phyloP scores from a whole-genome alignment of 2,888 invertebrate genomes.

The Andrena haemorrhoa region DNA sequence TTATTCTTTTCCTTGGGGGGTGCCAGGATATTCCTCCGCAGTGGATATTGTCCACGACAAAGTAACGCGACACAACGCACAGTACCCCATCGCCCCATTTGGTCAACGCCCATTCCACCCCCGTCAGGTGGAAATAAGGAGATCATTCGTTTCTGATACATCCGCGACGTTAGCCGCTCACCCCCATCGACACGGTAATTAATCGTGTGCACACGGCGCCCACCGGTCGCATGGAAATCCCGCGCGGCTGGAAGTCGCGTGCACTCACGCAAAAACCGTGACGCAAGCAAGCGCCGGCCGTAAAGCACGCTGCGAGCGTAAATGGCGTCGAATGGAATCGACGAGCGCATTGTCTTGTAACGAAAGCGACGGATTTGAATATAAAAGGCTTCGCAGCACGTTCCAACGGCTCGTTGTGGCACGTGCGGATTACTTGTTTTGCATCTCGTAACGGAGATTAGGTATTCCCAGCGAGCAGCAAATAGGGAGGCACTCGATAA shows the following conservation, averaged over 20 bases:
- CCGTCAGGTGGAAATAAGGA: conserved; percentile 8
- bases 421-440: conserved; percentile 20
- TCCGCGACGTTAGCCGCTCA: no score
- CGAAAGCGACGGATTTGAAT: conserved; percentile 29
- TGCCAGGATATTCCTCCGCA: no score
- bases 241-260: conserved; percentile 14
- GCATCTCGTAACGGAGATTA: conserved; percentile 8
- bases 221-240: conserved; percentile 24
- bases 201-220: conserved; percentile 17
- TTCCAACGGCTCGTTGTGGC: neutral
- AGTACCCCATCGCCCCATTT: neutral
- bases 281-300: conserved; percentile 8
- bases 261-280: conserved; percentile 36
- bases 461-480: neutral
- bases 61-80: neutral
- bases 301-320: conserved; percentile 6
- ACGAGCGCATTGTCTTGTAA: conserved; percentile 18
- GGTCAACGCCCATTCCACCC: neutral
- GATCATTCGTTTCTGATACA: conserved; percentile 8
- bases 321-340: conserved; percentile 43
- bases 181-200: neutral
- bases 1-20: no score
- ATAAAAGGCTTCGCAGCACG: conserved; percentile 8
- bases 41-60: neutral
- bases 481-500: conserved; percentile 2